phyloP scores from a whole-genome alignment of 2,888 invertebrate species.

The Epistrophella euchroma region DNA sequence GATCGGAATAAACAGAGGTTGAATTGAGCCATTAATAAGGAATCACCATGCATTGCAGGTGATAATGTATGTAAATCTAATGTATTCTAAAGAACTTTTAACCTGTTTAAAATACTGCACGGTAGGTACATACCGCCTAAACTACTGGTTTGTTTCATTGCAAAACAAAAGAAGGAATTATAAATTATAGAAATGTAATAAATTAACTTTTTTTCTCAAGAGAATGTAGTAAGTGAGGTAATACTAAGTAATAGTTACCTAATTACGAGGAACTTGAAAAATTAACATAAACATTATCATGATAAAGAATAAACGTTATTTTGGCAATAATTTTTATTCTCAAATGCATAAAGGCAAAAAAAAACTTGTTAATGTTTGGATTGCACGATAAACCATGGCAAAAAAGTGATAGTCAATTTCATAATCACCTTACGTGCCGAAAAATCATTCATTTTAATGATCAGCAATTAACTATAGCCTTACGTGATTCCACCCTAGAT shows the following conservation, averaged over 20 bases:
- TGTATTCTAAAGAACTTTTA: background rate
- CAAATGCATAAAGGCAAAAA: too few species aligned
- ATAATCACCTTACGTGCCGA: too few species aligned
- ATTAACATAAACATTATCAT: background rate
- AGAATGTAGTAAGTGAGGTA: background rate
- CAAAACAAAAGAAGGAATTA: background rate
- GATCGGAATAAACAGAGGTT: background rate
- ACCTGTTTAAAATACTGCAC: background rate
- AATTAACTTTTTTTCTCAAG: slow-evolving; percentile 1
- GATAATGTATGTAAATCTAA: background rate
- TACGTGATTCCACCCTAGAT: too few species aligned
- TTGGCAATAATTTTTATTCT: background rate
- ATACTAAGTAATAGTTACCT: slow-evolving; percentile 1
- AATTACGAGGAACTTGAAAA: background rate
- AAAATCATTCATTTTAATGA: too few species aligned
- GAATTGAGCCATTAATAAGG: slow-evolving; percentile 5
- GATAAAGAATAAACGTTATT: background rate
- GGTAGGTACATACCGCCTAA: background rate
- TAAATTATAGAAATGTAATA: background rate
- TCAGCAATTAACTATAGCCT: too few species aligned
- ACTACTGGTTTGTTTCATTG: background rate
- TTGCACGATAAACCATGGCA: too few species aligned
- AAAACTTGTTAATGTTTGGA: too few species aligned
- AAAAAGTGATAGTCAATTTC: too few species aligned
- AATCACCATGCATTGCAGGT: slow-evolving; percentile 11